Conservation (phyloP, 2,888 invertebrate species). For the Agrotis segetum region DNA sequence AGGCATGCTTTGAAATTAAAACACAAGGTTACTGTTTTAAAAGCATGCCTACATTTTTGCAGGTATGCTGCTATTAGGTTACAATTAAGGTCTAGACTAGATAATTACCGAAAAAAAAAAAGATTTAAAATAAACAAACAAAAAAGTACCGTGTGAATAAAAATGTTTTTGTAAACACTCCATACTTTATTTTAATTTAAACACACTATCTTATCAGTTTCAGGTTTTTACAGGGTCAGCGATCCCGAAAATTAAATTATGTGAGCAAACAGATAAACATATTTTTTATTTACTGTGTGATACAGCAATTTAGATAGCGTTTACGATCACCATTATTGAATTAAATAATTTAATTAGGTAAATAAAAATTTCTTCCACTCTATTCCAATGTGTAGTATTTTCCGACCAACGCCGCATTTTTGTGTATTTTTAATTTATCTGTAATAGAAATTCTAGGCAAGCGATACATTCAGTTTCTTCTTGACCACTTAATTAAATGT, state of each 20-base stretch:
- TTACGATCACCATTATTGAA: slow-evolving; percentile 23
- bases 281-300: slow-evolving; percentile 35
- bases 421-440: no score
- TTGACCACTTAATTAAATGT: not conserved
- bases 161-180: not conserved
- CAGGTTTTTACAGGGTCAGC: slow-evolving; percentile 41
- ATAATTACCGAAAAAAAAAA: no score
- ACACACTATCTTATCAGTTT: slow-evolving; percentile 36
- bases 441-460: not conserved
- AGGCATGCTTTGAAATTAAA: no score
- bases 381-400: no score
- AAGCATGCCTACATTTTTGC: not conserved
- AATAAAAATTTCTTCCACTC: not conserved
- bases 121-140: not conserved
- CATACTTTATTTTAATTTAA: slow-evolving; percentile 14
- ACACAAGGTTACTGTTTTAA: no score
- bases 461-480: not conserved
- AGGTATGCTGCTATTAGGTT: not conserved
- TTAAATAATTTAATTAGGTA: not conserved
- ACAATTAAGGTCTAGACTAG: no score
- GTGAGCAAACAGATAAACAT: slow-evolving; percentile 9
- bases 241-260: slow-evolving; percentile 43
- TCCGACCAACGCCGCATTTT: no score
- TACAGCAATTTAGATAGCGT: slow-evolving; percentile 35
- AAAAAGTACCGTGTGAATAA: no score